Evolutionary conservation across 2,113 vertebrate genomes (phyloP).

Genomic region (Ifrita kowaldi): DNA sequence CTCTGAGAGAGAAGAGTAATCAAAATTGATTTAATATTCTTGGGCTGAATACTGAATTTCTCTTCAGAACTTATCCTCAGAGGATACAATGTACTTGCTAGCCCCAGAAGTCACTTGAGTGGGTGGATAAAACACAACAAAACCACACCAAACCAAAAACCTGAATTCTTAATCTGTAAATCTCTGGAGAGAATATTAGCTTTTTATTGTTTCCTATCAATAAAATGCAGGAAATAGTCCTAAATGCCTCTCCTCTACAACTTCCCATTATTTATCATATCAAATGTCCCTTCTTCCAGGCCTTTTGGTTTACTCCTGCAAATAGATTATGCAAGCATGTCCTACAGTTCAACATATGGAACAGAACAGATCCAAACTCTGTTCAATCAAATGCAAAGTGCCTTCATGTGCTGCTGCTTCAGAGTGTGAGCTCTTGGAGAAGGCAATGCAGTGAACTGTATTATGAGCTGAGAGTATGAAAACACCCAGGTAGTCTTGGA

Average conservation of each 20-base stretch:
- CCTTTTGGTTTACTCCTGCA: background rate
- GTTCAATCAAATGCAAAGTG: background rate
- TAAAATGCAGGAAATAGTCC: constrained; percentile 6
- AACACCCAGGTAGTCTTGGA: background rate
- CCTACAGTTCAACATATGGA: background rate
- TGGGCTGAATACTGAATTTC: background rate
- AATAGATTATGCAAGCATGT: background rate
- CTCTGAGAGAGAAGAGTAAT: background rate
- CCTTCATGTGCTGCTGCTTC: background rate
- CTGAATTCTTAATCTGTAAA: background rate
- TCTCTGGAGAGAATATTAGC: background rate
- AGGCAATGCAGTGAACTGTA: background rate
- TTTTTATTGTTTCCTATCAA: constrained; percentile 27
- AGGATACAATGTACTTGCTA: background rate
- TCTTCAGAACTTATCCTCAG: background rate
- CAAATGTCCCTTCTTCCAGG: background rate
- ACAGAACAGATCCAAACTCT: background rate
- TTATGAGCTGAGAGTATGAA: background rate
- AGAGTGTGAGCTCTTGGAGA: background rate
- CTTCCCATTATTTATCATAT: constrained; percentile 19
- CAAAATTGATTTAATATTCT: background rate
- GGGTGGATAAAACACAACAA: background rate
- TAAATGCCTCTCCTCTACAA: background rate
- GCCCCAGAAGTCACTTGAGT: background rate
- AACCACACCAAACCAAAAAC: background rate